Conservation (phyloP, 2,797 vertebrate species). For the Pangasius djambal region DNA sequence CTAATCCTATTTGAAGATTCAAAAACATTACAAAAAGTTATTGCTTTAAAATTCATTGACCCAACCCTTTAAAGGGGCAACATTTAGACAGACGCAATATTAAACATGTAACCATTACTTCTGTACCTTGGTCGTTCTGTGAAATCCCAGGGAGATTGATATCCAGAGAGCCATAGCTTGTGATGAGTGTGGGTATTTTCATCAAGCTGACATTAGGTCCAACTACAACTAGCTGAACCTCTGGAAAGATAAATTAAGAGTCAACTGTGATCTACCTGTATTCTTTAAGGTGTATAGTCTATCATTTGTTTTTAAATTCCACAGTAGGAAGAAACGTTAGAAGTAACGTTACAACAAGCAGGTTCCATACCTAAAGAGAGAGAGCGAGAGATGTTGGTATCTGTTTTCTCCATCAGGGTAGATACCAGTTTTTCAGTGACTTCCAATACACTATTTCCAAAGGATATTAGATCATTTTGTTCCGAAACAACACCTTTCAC, state of each 20-base stretch:
- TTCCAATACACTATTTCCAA: not conserved
- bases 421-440: not conserved
- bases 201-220: not conserved
- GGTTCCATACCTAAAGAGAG: slow-evolving; percentile 9
- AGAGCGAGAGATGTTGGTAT: not conserved
- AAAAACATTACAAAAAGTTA: too few species aligned
- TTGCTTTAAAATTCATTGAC: too few species aligned
- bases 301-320: not conserved
- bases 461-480: not conserved
- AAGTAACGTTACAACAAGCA: not conserved
- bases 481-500: not conserved
- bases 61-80: too few species aligned
- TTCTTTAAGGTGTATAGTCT: not conserved
- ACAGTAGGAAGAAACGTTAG: too few species aligned
- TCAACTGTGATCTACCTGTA: not conserved
- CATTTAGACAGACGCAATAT: too few species aligned
- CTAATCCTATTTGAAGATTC: too few species aligned
- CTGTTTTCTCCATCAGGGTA: not conserved
- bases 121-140: slow-evolving; percentile 9
- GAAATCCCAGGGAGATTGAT: slow-evolving; percentile 22
- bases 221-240: not conserved
- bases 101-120: too few species aligned
- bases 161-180: not conserved
- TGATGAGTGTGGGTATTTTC: not conserved
- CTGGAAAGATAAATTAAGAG: not conserved